These are phyloP conservation scores for Microtus montanus DNA, from an alignment of 2,113 vertebrate genomes.

Conservation along the genomic window DNA sequence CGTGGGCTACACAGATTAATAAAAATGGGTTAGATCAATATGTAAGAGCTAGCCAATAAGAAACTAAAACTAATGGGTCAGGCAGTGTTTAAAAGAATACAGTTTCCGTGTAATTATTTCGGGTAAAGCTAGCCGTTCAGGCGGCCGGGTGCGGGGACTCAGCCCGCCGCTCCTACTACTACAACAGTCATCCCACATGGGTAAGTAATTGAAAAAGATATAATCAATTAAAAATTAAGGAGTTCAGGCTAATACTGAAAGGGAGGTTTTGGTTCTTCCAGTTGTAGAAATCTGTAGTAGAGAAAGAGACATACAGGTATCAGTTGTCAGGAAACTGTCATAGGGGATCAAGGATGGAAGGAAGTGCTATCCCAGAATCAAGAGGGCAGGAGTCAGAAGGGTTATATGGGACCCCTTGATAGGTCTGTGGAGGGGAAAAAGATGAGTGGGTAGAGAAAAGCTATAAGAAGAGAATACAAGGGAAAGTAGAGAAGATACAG, in stretches of 20 bases:
- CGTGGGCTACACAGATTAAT: too few species aligned
- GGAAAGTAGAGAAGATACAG: not conserved
- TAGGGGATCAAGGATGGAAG: not conserved
- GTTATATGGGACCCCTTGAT: not conserved
- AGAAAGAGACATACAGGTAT: not conserved
- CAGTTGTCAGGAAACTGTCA: not conserved
- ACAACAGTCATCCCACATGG: not conserved
- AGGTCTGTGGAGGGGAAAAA: not conserved
- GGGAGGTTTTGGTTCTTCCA: not conserved
- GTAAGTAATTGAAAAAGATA: not conserved
- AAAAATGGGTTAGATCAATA: too few species aligned
- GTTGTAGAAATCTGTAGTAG: not conserved
- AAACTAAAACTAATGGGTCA: too few species aligned
- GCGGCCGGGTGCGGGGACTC: too few species aligned
- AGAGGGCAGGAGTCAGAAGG: not conserved
- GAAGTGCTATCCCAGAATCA: not conserved
- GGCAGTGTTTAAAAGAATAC: too few species aligned
- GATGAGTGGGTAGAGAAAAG: not conserved
- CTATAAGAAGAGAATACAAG: not conserved
- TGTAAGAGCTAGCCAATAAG: too few species aligned
- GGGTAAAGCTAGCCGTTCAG: too few species aligned
- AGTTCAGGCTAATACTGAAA: not conserved
- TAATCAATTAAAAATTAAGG: not conserved
- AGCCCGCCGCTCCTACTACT: too few species aligned
- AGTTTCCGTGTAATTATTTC: too few species aligned